These are phyloP conservation scores for Corydoras maculifer DNA, from an alignment of 2,113 vertebrate genomes.

Conservation along the genomic window DNA sequence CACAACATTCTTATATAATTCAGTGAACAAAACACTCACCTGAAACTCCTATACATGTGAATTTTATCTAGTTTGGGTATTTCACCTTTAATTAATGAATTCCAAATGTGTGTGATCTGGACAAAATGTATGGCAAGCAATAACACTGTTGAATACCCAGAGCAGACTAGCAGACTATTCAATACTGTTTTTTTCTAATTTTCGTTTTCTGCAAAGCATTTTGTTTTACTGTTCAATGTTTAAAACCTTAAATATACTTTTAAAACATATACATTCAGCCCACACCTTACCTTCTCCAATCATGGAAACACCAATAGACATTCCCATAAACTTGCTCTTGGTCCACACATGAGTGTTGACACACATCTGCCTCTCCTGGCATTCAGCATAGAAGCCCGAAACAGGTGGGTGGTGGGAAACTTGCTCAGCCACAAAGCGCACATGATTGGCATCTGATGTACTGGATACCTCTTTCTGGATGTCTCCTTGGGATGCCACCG, in stretches of 20 bases:
- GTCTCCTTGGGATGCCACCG: slow-evolving; percentile 35
- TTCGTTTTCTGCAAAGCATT: too few species aligned
- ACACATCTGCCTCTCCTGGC: slow-evolving; percentile 84
- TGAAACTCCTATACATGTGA: too few species aligned
- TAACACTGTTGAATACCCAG: too few species aligned
- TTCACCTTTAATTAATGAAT: too few species aligned
- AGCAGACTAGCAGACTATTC: too few species aligned
- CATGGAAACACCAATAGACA: slow-evolving; percentile 98
- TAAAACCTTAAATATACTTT: neutral
- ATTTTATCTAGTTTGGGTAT: too few species aligned
- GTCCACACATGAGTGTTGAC: slow-evolving; percentile 96
- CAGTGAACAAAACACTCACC: neutral
- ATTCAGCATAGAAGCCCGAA: slow-evolving; percentile 96
- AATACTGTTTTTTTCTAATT: too few species aligned
- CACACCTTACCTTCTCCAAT: slow-evolving; percentile 82
- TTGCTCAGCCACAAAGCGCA: slow-evolving; percentile 93
- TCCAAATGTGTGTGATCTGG: too few species aligned
- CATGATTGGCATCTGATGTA: slow-evolving; percentile 66
- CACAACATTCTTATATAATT: neutral
- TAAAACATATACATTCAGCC: too few species aligned
- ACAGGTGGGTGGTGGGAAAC: slow-evolving; percentile 97
- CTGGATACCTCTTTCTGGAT: slow-evolving; percentile 45
- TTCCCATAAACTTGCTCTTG: slow-evolving; percentile 98
- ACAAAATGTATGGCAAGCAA: too few species aligned
- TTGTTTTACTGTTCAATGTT: too few species aligned